phyloP scores from a whole-genome alignment of 2,797 vertebrate genomes.

The Balearica regulorum region DNA sequence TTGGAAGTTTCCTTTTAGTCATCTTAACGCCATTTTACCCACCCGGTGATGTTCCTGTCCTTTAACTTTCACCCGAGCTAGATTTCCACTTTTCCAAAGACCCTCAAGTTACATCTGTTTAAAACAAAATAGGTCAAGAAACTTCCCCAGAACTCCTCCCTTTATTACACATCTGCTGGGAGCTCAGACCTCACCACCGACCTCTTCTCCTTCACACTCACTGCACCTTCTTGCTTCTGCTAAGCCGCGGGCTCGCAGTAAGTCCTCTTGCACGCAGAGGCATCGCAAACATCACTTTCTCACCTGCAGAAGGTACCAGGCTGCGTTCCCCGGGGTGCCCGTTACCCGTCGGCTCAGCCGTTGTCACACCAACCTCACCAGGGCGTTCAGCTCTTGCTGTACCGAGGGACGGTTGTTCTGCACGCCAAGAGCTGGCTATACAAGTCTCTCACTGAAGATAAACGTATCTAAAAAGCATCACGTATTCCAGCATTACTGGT shows the following conservation, averaged over 20 bases:
- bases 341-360: not conserved
- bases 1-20: not conserved
- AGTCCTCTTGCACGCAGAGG: not conserved
- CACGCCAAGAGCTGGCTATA: fast-evolving
- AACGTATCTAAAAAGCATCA: not conserved
- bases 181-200: not conserved
- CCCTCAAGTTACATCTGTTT: not conserved
- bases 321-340: not conserved
- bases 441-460: not conserved
- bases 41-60: not conserved
- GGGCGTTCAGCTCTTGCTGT: not conserved
- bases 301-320: not conserved
- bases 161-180: not conserved
- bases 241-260: not conserved
- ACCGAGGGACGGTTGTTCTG: not conserved
- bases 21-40: not conserved
- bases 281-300: not conserved
- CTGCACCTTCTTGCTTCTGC: fast-evolving
- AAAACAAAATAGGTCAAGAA: not conserved
- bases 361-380: not conserved
- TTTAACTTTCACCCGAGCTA: not conserved
- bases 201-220: not conserved
- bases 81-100: not conserved
- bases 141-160: not conserved
- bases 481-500: not conserved